Base-by-base conservation (phyloP, 2,797 vertebrate species). In the Pangasius macronema region DNA sequence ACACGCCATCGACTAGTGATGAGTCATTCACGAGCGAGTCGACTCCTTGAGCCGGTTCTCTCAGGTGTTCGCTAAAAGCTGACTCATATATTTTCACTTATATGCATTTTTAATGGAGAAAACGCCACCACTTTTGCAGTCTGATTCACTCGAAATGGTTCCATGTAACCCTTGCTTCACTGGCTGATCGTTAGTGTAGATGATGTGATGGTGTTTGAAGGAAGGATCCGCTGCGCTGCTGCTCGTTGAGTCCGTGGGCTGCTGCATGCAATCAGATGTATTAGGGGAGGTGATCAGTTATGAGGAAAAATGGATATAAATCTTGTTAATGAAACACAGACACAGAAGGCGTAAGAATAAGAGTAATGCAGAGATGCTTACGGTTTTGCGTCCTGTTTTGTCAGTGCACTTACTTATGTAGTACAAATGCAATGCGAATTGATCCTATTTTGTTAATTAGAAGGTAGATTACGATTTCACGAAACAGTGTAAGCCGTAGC, bases 1-100 rank as follows among this genome's bases (percentile, higher is more conserved):
- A 79, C 53, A 36, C 20, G 7, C 51, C 51, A 59, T 61, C 22
- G 3, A 27, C 20, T 22, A 67, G 18, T 0, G 18, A 83, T 51
- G 63, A 83, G 57, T 83, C 63, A 33, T 83, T 83, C 10, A 33
- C 2, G 20, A 51, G n/a, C n/a, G 61, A 82, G 61, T 83, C 61
- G 42, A 67, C 63, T 83, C 46, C 67, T 67, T 68, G 46, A 68
- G 2, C 63, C 1, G 10, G 5, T 53, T 53, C 36, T 33, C 42
- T 36, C n/a, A 14, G n/a, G 16, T 33, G 42, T 11, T 51, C 46
- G 36, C 57, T n/a, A 14, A 67, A 30, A 65, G 8, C 18, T 6
- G 16, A 22, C 22, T 7, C 24, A 1, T 49, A n/a, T 18, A 4
- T 55, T 9, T 46, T 1, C 8, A 18, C 4, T 65, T 14, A 79